These are phyloP conservation scores for Drosophila serrata DNA, from an alignment of 1,140 invertebrate genomes.

Conservation along the genomic window DNA sequence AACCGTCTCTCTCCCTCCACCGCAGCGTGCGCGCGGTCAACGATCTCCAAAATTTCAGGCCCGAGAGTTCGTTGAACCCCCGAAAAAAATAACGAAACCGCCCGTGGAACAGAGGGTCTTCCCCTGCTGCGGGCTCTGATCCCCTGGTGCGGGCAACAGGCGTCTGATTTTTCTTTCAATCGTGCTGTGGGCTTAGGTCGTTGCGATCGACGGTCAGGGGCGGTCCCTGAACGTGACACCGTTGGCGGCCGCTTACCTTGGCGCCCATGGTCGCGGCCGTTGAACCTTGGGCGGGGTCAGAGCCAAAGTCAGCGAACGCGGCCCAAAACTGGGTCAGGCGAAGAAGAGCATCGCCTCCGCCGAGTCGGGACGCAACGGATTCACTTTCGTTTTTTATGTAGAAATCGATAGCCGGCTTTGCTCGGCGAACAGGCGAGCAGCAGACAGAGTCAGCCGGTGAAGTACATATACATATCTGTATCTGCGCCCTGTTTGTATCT, in stretches of 20 bases:
- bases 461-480: constrained; percentile 15
- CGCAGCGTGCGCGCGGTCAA: constrained; percentile 42
- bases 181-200: constrained; percentile 17
- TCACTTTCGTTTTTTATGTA: constrained; percentile 84
- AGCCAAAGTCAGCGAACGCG: constrained; percentile 35
- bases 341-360: constrained; percentile 7
- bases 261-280: constrained; percentile 28
- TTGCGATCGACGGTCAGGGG: constrained; percentile 58
- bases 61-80: constrained; percentile 58
- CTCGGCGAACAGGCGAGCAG: constrained; percentile 65
- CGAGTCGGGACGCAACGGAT: constrained; percentile 2
- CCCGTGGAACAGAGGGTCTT: neutral
- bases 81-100: constrained; percentile 54
- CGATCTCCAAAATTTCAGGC: constrained; percentile 61
- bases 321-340: constrained; percentile 62
- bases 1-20: neutral
- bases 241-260: constrained; percentile 59
- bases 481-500: constrained; percentile 25
- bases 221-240: constrained; percentile 75
- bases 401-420: constrained; percentile 81
- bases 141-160: constrained; percentile 63
- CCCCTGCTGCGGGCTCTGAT: constrained; percentile 12
- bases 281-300: constrained; percentile 57
- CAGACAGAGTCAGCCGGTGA: constrained; percentile 41
- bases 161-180: constrained; percentile 79